phyloP scores from a whole-genome alignment of 2,797 vertebrate species.

The Arnoldichthys spilopterus region DNA sequence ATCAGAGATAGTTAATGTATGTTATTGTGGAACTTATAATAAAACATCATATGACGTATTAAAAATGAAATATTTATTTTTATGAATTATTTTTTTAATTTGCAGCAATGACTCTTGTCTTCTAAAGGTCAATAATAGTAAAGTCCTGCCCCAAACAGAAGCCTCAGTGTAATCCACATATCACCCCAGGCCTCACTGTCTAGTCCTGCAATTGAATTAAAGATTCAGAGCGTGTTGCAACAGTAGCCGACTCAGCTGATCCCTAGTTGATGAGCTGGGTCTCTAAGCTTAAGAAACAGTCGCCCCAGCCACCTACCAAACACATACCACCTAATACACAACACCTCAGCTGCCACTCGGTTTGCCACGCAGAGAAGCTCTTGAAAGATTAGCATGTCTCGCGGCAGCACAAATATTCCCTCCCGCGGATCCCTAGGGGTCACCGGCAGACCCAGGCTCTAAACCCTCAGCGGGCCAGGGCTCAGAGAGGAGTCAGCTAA shows the following conservation, averaged over 20 bases:
- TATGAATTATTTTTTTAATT: background rate
- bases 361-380: slow-evolving; percentile 10
- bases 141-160: background rate
- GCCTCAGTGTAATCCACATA: slow-evolving; percentile 29
- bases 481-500: slow-evolving; percentile 41
- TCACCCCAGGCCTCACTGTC: slow-evolving; percentile 11
- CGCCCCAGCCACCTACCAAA: slow-evolving; percentile 8
- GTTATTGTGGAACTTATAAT: too few relatives aligned
- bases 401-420: slow-evolving; percentile 43
- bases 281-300: slow-evolving; percentile 29
- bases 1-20: too few relatives aligned
- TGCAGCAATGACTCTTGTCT: background rate
- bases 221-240: slow-evolving; percentile 11
- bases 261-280: slow-evolving; percentile 12
- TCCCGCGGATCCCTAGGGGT: slow-evolving; percentile 28
- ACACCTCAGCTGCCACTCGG: slow-evolving; percentile 3
- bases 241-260: slow-evolving; percentile 14
- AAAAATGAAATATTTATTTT: too few relatives aligned
- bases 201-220: slow-evolving; percentile 38
- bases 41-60: too few relatives aligned
- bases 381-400: slow-evolving; percentile 40
- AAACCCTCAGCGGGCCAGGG: slow-evolving; percentile 25
- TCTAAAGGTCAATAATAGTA: background rate
- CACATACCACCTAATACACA: background rate
- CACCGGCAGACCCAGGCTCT: slow-evolving; percentile 34